phyloP scores from a whole-genome alignment of 2,113 vertebrate species.

The Gambusia affinis region DNA sequence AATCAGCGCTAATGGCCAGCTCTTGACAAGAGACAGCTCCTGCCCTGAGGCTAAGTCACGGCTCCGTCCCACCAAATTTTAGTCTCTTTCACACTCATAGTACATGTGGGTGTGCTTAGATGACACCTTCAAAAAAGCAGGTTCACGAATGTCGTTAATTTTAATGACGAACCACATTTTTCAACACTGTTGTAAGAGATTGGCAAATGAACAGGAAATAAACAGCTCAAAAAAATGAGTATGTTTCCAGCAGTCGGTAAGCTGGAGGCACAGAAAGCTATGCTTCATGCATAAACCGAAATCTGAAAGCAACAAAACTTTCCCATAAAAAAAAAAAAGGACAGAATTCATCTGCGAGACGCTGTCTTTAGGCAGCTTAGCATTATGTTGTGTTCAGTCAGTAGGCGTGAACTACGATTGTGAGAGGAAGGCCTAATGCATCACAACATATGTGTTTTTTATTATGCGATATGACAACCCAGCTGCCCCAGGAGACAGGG shows the following conservation, averaged over 20 bases:
- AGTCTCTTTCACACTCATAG: constrained; percentile 27
- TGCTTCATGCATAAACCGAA: background rate
- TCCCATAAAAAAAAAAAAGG: background rate
- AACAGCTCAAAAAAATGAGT: constrained; percentile 59
- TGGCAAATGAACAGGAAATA: background rate
- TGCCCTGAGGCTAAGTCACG: constrained; percentile 48
- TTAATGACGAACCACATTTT: background rate
- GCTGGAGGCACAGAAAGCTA: constrained; percentile 59
- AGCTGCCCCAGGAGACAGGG: constrained; percentile 43
- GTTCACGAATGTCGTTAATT: background rate
- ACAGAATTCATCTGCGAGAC: background rate
- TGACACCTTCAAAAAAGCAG: background rate
- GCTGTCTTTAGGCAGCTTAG: background rate
- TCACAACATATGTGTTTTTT: constrained; percentile 52
- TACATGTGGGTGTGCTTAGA: constrained; percentile 31
- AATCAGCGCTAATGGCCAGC: constrained; percentile 26
- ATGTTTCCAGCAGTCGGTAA: constrained; percentile 49
- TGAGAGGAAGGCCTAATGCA: constrained; percentile 16
- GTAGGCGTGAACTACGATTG: constrained; percentile 15
- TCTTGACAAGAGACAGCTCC: constrained; percentile 46
- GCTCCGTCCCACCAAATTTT: constrained; percentile 27
- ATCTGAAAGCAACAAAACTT: constrained; percentile 4
- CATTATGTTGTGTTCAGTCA: background rate
- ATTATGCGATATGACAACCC: constrained; percentile 63
- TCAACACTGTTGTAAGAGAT: background rate